A percentile compares a stretch with the other conserved stretches of the same genome.
These are phyloP conservation scores for Xenus cinereus DNA, from an alignment of 2,113 vertebrate species.

Conservation along the genomic window DNA sequence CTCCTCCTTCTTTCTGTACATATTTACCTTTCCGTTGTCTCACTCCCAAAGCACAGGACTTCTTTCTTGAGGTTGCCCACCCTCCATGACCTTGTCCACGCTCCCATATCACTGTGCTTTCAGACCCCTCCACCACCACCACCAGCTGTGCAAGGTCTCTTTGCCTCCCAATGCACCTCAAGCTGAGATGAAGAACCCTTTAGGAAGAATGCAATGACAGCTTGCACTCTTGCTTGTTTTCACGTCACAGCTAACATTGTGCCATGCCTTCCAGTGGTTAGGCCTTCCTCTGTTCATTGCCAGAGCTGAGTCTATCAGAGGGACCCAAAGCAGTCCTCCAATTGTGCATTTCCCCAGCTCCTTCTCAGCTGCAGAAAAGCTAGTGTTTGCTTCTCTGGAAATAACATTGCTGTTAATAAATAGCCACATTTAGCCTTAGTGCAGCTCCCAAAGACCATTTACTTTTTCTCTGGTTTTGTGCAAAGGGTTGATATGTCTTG, in stretches of 20 bases:
- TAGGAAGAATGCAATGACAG: background rate
- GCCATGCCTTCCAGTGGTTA: background rate
- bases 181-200: background rate
- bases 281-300: background rate
- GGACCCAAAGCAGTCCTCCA: background rate
- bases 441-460: background rate
- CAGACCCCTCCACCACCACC: background rate
- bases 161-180: background rate
- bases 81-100: background rate
- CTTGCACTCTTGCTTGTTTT: background rate
- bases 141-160: background rate
- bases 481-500: background rate
- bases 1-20: background rate
- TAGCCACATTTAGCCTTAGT: background rate
- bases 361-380: background rate
- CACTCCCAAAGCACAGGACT: background rate
- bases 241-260: background rate
- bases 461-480: background rate
- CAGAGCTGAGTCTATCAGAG: background rate
- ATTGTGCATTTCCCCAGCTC: background rate
- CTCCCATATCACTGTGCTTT: background rate
- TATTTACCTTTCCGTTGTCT: background rate
- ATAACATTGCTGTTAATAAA: background rate
- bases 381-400: background rate
- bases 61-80: background rate